Evolutionary conservation across 2,888 invertebrate species (phyloP), one percentile per base, ranked within the genome.

Genomic region (Halictus quadricinctus): DNA sequence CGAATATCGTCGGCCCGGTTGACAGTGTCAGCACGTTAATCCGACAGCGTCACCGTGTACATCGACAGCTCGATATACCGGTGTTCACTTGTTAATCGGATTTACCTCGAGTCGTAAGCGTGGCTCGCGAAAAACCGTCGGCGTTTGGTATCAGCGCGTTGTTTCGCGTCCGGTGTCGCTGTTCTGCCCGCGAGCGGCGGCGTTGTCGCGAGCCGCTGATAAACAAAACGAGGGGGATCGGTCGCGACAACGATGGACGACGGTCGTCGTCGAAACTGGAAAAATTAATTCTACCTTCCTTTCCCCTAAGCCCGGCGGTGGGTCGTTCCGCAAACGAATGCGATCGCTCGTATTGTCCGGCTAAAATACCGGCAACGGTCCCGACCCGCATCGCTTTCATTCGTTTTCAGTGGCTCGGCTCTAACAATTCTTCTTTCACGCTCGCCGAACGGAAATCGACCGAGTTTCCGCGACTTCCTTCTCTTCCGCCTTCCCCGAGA

Each of bases 211-310:
- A 13, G 18, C 15, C 66, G 60, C 66, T 18, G 29, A 36, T 29
- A 75, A 73, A 86, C 79, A 79, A 80, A 81, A 72, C 18, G 54
- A 54, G 79, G 70, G 13, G 25, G 12, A 12, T 25, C 72, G 64
- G 79, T 70, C 72, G 70, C 70, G 69, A 79, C 75, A 72, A 69
- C 83, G 66, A 41, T 46, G 74, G 75, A 60, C 72, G 86, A 60
- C 79, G 69, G 43, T 79, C 77, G 79, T 25, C 70, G 75, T 25
- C n/a, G 81, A 79, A 76, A 72, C 74, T 72, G 72, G 70, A 81
- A 75, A 83, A 88, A 88, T 89, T 89, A 87, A 88, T 88, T 89
- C 86, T 25, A 74, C 69, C 73, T 36, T 54, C 70, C 81, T 66
- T 77, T 54, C 10, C 77, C 76, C 64, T 48, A 46, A 58, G 15